phyloP scores from a whole-genome alignment of 1,140 invertebrate genomes.

The Eumaeus atala region DNA sequence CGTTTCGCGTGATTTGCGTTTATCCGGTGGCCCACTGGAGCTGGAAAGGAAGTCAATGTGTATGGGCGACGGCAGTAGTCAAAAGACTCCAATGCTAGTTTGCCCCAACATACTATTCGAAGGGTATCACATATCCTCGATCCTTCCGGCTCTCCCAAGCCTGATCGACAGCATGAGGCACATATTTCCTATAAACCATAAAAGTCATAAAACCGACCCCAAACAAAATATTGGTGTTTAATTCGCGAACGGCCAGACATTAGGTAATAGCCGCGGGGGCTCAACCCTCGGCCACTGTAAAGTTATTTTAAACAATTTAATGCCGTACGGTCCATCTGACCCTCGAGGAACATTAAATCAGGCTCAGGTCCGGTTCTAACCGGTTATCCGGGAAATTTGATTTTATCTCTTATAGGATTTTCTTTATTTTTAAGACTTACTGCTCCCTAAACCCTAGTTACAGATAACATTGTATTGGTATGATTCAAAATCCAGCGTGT shows the following conservation, averaged over 20 bases:
- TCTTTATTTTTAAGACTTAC: constrained; percentile 67
- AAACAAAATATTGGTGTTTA: neutral
- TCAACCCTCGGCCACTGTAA: constrained; percentile 52
- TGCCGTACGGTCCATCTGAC: constrained; percentile 40
- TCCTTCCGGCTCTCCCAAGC: too few relatives aligned
- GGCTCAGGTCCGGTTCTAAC: constrained; percentile 39
- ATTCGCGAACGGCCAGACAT: constrained; percentile 28
- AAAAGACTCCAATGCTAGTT: too few relatives aligned
- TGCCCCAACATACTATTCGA: too few relatives aligned
- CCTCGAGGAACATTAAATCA: constrained; percentile 57
- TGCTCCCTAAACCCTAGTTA: constrained; percentile 48
- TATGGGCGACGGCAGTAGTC: too few relatives aligned
- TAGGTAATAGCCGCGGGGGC: constrained; percentile 34
- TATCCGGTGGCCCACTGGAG: too few relatives aligned
- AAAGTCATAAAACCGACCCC: neutral
- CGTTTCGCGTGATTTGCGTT: too few relatives aligned
- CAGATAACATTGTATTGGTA: constrained; percentile 32
- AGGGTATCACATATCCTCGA: too few relatives aligned
- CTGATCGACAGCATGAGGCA: too few relatives aligned
- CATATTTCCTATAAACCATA: too few relatives aligned
- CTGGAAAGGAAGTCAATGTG: too few relatives aligned
- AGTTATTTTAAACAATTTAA: constrained; percentile 69
- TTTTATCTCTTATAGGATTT: constrained; percentile 43
- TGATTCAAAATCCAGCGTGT: neutral
- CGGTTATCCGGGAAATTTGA: constrained; percentile 54